Evolutionary conservation across 92 coral and sea anemone species (phyloP).

Genomic region (Montipora capitata): DNA sequence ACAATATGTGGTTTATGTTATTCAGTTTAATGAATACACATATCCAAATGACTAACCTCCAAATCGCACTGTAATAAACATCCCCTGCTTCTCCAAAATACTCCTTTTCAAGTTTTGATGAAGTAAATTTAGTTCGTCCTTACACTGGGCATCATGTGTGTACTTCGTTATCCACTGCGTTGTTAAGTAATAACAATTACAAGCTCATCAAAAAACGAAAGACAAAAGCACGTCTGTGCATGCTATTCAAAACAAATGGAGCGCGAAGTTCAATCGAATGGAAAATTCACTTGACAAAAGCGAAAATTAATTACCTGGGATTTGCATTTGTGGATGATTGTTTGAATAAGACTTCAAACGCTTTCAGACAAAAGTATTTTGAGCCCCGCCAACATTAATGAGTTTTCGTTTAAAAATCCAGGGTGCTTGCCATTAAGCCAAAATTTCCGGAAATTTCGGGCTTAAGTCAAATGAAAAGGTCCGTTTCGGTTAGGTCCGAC

Average conservation of each 20-base stretch:
- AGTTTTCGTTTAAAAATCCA: no score
- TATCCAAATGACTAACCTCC: conserved; percentile 58
- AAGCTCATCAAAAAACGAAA: not conserved
- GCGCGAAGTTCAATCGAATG: conserved; percentile 34
- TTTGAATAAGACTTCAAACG: conserved; percentile 1
- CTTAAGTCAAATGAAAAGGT: no score
- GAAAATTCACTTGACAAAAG: conserved; percentile 27
- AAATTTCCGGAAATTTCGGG: no score
- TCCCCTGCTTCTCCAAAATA: not conserved
- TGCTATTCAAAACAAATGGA: conserved; percentile 35
- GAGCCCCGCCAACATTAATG: no score
- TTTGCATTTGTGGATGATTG: conserved; percentile 10
- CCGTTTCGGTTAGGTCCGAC: no score
- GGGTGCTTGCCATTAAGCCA: no score
- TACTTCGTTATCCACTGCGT: not conserved
- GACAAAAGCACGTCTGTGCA: conserved; percentile 18
- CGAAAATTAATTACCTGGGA: conserved; percentile 33
- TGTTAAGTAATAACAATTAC: not conserved
- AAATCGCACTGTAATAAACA: conserved; percentile 82
- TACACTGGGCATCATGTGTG: not conserved
- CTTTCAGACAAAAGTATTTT: not conserved
- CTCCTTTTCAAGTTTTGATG: not conserved
- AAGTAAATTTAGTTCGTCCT: not conserved
- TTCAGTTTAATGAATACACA: no score
- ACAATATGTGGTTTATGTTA: no score